Evolutionary conservation across 2,888 invertebrate genomes (phyloP), one percentile per base, ranked within the genome.

Genomic region (Volucella inanis): DNA sequence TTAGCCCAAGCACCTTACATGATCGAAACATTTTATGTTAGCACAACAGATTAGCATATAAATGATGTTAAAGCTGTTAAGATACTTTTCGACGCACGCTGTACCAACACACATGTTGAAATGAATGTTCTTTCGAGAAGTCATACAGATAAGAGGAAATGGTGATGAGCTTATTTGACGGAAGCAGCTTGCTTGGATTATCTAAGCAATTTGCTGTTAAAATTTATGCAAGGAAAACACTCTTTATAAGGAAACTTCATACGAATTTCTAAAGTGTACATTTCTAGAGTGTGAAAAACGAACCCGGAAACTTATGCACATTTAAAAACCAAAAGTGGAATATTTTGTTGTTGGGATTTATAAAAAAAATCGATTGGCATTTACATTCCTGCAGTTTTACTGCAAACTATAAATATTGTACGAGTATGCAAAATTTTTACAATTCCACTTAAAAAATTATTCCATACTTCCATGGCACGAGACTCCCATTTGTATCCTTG

Each of bases 21-120:
- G 75, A 72, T 76, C 62, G 67, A 72, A 81, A 55, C 76, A 77
- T 81, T 81, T 77, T 77, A 72, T 81, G 76, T 64, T 72, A 67
- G 72, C 68, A 67, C 45, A 72, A 81, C 72, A 57, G 81, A 81
- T 85, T 85, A 85, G 76, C 81, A 85, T 85, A 77, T 71, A 85
- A 85, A 85, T 81, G 81, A 77, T 57, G 52, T 14, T 61, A 61
- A 77, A 72, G 76, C 76, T 81, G 76, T 72, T 71, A 57, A 72
- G 72, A 72, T 52, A 64, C 68, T 85, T 85, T 72, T 9, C 11
- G 72, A 64, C 74, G 47, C 49, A 77, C 41, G 43, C 12, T 70
- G 15, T 11, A 10, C 31, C 4, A 31, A 31, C 31, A 31, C 31
- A 31, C 31, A 31, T 31, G 31, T 31, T 6, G 31, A 6, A 31